These are phyloP conservation scores for Graphium colonna DNA, from an alignment of 2,888 invertebrate species.

Conservation along the genomic window DNA sequence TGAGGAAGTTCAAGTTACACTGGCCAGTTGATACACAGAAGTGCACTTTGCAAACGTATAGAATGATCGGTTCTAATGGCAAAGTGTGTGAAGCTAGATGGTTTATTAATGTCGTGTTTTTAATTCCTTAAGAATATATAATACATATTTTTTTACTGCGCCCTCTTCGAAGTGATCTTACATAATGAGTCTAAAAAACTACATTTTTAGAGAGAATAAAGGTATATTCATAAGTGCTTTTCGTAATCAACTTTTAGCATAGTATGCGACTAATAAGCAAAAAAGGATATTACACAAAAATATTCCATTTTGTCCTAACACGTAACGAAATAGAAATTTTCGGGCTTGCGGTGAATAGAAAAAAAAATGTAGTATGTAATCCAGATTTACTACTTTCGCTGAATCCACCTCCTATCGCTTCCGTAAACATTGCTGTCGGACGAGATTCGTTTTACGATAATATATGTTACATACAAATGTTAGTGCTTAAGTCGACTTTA, in stretches of 20 bases:
- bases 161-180: too few relatives aligned
- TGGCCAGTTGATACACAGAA: constrained; percentile 5
- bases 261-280: too few relatives aligned
- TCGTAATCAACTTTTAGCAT: too few relatives aligned
- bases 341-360: constrained; percentile 1
- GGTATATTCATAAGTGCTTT: too few relatives aligned
- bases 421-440: constrained; percentile 10
- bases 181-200: too few relatives aligned
- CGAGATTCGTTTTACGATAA: constrained; percentile 1
- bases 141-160: too few relatives aligned
- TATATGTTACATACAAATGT: not conserved
- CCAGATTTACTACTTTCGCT: constrained; percentile 23
- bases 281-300: too few relatives aligned
- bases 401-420: constrained; percentile 10
- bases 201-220: too few relatives aligned
- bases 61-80: constrained; percentile 28
- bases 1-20: constrained; percentile 15
- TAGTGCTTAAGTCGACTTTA: not conserved
- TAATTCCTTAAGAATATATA: too few relatives aligned
- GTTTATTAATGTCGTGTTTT: too few relatives aligned
- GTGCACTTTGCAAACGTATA: constrained; percentile 11
- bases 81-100: too few relatives aligned
- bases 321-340: constrained; percentile 1
- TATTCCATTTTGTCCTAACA: not conserved
- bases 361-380: constrained; percentile 5